Conservation (phyloP, 2,888 invertebrate species). For the Tuta absoluta region DNA sequence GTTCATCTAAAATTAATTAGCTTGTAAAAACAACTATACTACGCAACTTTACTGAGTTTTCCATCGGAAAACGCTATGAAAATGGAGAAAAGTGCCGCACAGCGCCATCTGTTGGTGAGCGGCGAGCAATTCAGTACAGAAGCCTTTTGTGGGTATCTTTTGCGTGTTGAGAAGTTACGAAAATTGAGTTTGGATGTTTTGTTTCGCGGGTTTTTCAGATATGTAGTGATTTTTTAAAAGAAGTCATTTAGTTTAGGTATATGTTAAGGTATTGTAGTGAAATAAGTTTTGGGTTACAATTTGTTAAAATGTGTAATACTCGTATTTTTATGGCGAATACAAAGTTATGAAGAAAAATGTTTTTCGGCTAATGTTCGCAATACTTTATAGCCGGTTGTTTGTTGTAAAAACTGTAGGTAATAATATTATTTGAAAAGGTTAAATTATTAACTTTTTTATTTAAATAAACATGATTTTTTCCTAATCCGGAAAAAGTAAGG, state of each 20-base stretch:
- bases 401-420: not conserved
- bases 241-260: too few relatives aligned
- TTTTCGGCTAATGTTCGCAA: too few relatives aligned
- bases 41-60: not conserved
- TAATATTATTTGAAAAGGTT: too few relatives aligned
- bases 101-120: constrained; percentile 71
- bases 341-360: too few relatives aligned
- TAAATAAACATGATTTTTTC: constrained; percentile 4
- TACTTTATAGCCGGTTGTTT: not conserved
- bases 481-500: constrained; percentile 35
- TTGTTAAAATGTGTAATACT: too few relatives aligned
- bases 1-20: not conserved
- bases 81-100: constrained; percentile 55
- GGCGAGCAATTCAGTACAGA: constrained; percentile 42
- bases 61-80: constrained; percentile 53
- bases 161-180: not conserved
- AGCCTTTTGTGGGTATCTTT: not conserved
- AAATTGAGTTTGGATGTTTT: not conserved
- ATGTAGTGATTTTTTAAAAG: not conserved
- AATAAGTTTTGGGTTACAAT: too few relatives aligned
- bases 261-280: too few relatives aligned
- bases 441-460: not conserved
- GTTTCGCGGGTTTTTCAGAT: too few relatives aligned
- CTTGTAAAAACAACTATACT: not conserved
- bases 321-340: too few relatives aligned